These are phyloP conservation scores for Hoplostethus mediterraneus DNA, from an alignment of 2,797 vertebrate species.

Conservation along the genomic window DNA sequence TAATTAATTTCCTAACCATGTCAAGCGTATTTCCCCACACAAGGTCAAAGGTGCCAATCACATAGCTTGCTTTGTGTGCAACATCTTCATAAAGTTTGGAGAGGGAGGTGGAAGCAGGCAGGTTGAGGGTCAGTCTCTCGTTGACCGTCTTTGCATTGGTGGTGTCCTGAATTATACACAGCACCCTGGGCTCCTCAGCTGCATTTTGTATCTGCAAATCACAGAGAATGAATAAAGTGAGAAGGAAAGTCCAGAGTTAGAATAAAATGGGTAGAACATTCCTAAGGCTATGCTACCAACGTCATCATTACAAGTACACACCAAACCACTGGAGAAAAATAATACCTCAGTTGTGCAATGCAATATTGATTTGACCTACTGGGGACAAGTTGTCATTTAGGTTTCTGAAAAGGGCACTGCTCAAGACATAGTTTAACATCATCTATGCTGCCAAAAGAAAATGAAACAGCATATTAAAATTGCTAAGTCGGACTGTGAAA, in stretches of 20 bases:
- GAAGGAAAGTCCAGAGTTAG: constrained; percentile 13
- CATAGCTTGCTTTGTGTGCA: constrained; percentile 94
- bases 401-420: constrained; percentile 14
- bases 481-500: neutral
- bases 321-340: constrained; percentile 6
- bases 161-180: constrained; percentile 98
- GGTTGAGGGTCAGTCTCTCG: constrained; percentile 93
- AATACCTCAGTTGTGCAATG: constrained; percentile 35
- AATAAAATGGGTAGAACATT: constrained; percentile 8
- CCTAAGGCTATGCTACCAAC: constrained; percentile 11
- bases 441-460: neutral
- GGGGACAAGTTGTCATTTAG: constrained; percentile 34
- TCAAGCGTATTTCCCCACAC: constrained; percentile 86
- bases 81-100: constrained; percentile 92
- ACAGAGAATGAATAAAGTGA: neutral
- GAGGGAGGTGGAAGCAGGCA: constrained; percentile 94
- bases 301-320: constrained; percentile 4
- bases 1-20: constrained; percentile 79
- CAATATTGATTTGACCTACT: constrained; percentile 36
- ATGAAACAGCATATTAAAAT: neutral
- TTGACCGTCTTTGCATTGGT: constrained; percentile 94
- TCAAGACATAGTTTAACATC: neutral
- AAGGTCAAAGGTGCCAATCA: constrained; percentile 92
- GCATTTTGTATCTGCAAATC: constrained; percentile 95
- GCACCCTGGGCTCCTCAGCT: constrained; percentile 95